These are phyloP conservation scores for Chaenodraco wilsoni DNA, from an alignment of 2,797 vertebrate genomes.

Conservation along the genomic window DNA sequence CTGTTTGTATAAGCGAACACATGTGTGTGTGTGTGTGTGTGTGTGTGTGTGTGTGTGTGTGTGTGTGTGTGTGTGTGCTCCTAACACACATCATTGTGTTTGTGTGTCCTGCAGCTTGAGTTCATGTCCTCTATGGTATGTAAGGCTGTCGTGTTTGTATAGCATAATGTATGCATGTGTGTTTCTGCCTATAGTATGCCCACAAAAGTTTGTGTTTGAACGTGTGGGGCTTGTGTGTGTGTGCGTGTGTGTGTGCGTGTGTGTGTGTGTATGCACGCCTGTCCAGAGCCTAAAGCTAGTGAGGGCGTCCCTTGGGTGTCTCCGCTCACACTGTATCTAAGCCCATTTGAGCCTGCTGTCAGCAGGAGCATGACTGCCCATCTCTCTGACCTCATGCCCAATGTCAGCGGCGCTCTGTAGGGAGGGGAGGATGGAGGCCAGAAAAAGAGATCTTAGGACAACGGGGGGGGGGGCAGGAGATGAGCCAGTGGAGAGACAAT, in stretches of 20 bases:
- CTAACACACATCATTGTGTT: constrained; percentile 2
- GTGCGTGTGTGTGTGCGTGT: constrained; percentile 46
- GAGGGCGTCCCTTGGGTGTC: constrained; percentile 71
- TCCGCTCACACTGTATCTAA: constrained; percentile 73
- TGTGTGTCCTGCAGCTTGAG: constrained; percentile 3
- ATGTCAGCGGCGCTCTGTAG: constrained; percentile 78
- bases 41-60: constrained; percentile 10
- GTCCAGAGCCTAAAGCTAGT: constrained; percentile 50
- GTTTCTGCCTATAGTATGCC: constrained; percentile 15
- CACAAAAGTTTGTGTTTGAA: constrained; percentile 44
- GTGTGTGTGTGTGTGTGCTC: constrained; percentile 5
- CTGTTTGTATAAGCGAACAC: constrained; percentile 28
- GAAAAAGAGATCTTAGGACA: constrained; percentile 71
- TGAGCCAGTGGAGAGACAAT: constrained; percentile 57
- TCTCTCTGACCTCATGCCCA: constrained; percentile 82
- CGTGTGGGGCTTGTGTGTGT: constrained; percentile 36
- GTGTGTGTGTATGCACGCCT: constrained; percentile 39
- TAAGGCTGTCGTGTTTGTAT: neutral
- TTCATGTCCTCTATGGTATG: constrained; percentile 4
- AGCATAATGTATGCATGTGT: neutral
- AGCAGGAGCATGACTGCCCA: constrained; percentile 78
- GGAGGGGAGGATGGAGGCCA: constrained; percentile 67
- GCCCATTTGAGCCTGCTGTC: constrained; percentile 77
- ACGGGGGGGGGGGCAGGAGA: constrained; percentile 29
- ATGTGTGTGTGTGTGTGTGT: constrained; percentile 7